phyloP scores from a whole-genome alignment of 2,113 vertebrate genomes.

The Protobothrops mucrosquamatus region DNA sequence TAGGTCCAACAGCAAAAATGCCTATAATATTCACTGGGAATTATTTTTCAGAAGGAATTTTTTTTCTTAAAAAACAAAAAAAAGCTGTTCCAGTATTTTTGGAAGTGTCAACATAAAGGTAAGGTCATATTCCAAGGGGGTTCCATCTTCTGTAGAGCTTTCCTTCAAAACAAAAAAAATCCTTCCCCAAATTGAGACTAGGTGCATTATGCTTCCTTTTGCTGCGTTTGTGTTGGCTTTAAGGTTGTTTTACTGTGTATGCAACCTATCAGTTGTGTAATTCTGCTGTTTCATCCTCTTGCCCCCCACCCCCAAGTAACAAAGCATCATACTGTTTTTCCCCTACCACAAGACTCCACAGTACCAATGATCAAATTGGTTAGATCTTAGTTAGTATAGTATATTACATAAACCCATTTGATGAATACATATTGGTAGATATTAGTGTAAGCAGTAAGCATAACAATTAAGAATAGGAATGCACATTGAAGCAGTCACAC shows the following conservation, averaged over 20 bases:
- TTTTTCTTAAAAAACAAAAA: neutral
- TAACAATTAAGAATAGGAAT: no score
- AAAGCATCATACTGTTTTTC: neutral
- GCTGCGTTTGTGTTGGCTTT: slow-evolving; percentile 26
- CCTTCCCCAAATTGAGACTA: slow-evolving; percentile 5
- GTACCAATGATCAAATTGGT: neutral
- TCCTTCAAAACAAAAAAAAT: slow-evolving; percentile 24
- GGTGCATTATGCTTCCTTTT: slow-evolving; percentile 32
- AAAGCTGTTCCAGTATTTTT: neutral
- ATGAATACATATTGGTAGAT: no score
- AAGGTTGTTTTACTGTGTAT: slow-evolving; percentile 29
- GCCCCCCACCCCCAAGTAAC: slow-evolving; percentile 2
- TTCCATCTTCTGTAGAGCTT: slow-evolving; percentile 17
- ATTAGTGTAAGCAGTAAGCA: no score
- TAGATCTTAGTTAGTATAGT: neutral
- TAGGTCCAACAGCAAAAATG: neutral
- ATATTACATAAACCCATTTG: no score
- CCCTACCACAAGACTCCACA: neutral
- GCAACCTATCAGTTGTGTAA: slow-evolving; percentile 25
- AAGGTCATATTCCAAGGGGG: slow-evolving; percentile 28
- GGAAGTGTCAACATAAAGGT: slow-evolving; percentile 13
- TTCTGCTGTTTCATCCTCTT: slow-evolving; percentile 3
- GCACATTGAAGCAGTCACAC: no score
- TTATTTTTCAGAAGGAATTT: neutral
- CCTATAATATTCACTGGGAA: neutral